phyloP scores from a whole-genome alignment of 1,140 invertebrate species.

The Hydropsyche tenuis region DNA sequence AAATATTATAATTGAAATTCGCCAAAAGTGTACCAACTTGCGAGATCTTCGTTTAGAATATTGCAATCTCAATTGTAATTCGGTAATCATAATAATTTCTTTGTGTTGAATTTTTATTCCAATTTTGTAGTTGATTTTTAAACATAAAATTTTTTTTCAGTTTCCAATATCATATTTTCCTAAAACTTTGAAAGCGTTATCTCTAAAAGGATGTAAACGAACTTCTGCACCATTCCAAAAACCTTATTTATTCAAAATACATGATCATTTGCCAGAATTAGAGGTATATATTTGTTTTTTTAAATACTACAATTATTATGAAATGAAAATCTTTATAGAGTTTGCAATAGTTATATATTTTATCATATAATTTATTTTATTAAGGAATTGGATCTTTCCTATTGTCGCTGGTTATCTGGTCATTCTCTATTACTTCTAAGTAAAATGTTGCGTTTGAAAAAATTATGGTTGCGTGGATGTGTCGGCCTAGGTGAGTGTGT shows the following conservation, averaged over 20 bases:
- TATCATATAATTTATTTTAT: too few relatives aligned
- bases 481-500: conserved; percentile 71
- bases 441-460: conserved; percentile 68
- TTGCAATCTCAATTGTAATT: conserved; percentile 56
- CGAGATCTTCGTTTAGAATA: conserved; percentile 53
- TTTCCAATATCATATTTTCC: conserved; percentile 66
- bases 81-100: conserved; percentile 50
- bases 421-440: conserved; percentile 73
- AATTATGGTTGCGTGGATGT: conserved; percentile 69
- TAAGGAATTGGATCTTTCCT: conserved; percentile 69
- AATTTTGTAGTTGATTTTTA: background rate
- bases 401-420: conserved; percentile 74
- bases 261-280: conserved; percentile 63
- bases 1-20: conserved; percentile 39
- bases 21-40: conserved; percentile 50
- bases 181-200: conserved; percentile 61
- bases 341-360: conserved; percentile 18
- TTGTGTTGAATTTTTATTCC: background rate
- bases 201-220: conserved; percentile 64
- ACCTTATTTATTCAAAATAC: conserved; percentile 66
- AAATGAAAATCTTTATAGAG: background rate
- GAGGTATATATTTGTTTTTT: conserved; percentile 57
- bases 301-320: background rate
- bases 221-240: conserved; percentile 60
- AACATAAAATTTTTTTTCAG: conserved; percentile 51